These are phyloP conservation scores for Zaprionus gabonicus DNA, from an alignment of 1,140 invertebrate species.

Conservation along the genomic window DNA sequence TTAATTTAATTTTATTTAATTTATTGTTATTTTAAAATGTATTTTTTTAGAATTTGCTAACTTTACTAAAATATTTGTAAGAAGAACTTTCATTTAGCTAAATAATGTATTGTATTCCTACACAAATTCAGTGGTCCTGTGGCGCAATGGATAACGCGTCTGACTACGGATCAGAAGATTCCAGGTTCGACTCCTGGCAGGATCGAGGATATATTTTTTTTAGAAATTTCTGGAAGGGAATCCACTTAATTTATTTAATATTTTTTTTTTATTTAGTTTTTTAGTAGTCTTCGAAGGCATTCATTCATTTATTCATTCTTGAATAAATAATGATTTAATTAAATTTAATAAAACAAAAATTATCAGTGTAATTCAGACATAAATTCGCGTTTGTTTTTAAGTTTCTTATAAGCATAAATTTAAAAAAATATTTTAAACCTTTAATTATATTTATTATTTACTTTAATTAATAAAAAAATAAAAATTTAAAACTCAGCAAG, in stretches of 20 bases:
- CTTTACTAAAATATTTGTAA: background rate
- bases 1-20: background rate
- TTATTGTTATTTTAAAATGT: conserved; percentile 1
- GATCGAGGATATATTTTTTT: conserved; percentile 83
- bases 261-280: no score
- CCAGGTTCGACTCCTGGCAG: conserved; percentile 90
- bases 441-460: no score
- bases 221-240: background rate
- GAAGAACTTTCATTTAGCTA: background rate
- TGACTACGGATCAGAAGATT: conserved; percentile 90
- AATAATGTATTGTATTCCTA: background rate
- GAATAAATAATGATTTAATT: no score
- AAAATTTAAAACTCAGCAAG: background rate
- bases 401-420: no score
- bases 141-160: conserved; percentile 90
- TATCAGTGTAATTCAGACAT: no score
- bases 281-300: no score
- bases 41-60: background rate
- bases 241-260: background rate
- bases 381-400: no score
- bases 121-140: conserved; percentile 85
- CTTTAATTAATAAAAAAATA: background rate
- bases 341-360: no score
- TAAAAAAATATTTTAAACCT: no score
- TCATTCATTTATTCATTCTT: no score